Percentiles rank a stretch among this genome's conserved stretches.
phyloP scores from a whole-genome alignment of 2,113 vertebrate genomes.

The Corynorhinus townsendii region DNA sequence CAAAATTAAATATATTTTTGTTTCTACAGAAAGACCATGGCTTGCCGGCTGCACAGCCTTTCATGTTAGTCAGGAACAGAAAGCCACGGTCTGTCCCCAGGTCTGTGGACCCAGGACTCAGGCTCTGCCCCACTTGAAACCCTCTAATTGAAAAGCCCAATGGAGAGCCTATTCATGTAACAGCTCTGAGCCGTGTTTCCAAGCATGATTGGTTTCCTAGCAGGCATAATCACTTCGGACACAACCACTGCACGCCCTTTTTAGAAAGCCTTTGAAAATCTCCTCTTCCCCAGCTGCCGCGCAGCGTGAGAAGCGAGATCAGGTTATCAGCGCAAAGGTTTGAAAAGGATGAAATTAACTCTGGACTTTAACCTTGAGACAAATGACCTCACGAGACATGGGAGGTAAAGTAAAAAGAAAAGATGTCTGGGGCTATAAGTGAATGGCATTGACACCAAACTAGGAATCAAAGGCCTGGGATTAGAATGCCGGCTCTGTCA shows the following conservation, averaged over 20 bases:
- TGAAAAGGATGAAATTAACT: conserved; percentile 71
- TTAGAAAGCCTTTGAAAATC: conserved; percentile 43
- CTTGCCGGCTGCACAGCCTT: background rate
- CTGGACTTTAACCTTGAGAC: conserved; percentile 22
- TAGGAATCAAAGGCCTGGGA: background rate
- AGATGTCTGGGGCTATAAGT: background rate
- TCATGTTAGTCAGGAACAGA: background rate
- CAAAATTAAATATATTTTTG: background rate
- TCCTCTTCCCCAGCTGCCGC: conserved; percentile 54
- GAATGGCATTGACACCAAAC: background rate
- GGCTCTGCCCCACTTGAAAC: background rate
- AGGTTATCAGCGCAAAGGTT: conserved; percentile 44
- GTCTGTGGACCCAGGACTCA: conserved; percentile 6
- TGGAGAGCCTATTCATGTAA: conserved; percentile 32
- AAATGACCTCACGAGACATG: conserved; percentile 47
- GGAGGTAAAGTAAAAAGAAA: background rate
- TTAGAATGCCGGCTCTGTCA: background rate
- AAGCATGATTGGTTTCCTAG: conserved; percentile 20
- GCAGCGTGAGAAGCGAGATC: conserved; percentile 38
- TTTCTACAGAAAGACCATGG: background rate
- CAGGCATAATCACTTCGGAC: conserved; percentile 53
- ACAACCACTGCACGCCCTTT: background rate
- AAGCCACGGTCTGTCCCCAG: background rate
- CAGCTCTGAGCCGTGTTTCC: conserved; percentile 30
- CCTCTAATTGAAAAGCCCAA: conserved; percentile 11